These are phyloP conservation scores for Conus canariensis DNA, from an alignment of 2,888 invertebrate species.

Conservation along the genomic window DNA sequence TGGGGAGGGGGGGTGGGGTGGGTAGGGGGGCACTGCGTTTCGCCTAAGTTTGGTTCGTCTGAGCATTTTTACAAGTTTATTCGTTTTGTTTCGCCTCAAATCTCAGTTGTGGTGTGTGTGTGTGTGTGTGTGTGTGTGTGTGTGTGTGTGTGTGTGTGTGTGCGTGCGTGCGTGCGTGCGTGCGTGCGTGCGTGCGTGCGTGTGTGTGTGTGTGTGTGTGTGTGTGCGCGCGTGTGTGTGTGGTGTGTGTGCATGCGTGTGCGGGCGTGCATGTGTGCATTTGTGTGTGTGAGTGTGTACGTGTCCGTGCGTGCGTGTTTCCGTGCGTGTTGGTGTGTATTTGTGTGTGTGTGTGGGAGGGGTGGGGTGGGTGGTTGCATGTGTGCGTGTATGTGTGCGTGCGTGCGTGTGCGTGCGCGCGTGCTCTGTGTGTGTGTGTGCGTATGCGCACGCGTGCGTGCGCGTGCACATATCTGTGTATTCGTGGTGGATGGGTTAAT, in stretches of 20 bases:
- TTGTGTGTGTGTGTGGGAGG: constrained; percentile 8
- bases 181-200: neutral
- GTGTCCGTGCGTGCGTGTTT: neutral
- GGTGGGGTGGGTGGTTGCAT: constrained; percentile 20
- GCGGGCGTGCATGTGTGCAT: neutral
- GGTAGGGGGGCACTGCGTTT: no score
- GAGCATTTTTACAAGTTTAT: no score
- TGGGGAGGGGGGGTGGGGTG: no score
- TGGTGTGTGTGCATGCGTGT: no score
- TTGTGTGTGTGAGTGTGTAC: neutral
- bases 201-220: no score
- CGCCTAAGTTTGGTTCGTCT: no score
- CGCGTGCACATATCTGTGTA: constrained; percentile 20
- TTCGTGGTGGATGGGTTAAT: neutral
- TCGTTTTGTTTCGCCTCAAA: no score
- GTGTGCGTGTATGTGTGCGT: constrained; percentile 27
- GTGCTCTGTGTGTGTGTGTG: constrained; percentile 25
- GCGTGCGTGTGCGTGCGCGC: constrained; percentile 10
- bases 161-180: no score
- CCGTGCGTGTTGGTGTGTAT: constrained; percentile 6
- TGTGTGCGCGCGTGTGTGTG: no score
- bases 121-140: no score
- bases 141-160: no score
- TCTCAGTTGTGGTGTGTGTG: no score
- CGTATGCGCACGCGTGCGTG: constrained; percentile 24